Base-by-base conservation (phyloP, 1,140 invertebrate species). In the Macrobrachium rosenbergii region DNA sequence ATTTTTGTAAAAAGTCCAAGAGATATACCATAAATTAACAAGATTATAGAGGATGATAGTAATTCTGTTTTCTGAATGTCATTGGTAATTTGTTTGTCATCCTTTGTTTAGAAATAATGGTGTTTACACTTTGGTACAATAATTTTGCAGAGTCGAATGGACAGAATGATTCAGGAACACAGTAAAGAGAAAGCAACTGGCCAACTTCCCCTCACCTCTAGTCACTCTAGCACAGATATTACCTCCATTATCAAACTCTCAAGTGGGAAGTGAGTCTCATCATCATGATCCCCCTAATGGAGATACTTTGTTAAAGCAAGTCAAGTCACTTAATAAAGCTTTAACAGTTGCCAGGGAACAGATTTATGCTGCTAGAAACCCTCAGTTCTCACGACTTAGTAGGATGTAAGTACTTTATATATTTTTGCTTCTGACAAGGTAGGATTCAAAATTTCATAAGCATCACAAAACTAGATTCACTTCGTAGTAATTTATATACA, bases 361-460 rank as follows among this genome's bases (percentile, higher is more conserved):
- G 28, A 76, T 86, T 5, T 17, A 16, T 5, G 80, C 77, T n/a
- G 58, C 78, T 19, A 86, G 58, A 43, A 86, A 79, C 64, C 83
- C 83, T 72, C 83, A 86, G 76, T 86, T 86, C 43, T 86, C 83
- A 58, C 23, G 63, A 7, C 83, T 86, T 0, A 80, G 28, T 21
- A 78, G 78, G 69, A 86, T 80, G 83, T 80, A 73, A 21, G 21
- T 63, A n/a, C 59, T 52, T 17, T 72, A n/a, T 17, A 37, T 12
- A 37, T 72, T 11, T 72, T 72, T 72, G 67, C 37, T 64, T 64
- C 8, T 5, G 5, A 10, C 8, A 21, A 10, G n/a, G 16, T 21
- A 28, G 64, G 64, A 69, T 16, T 69, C 2, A 8, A 21, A 10
- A 11, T n/a, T 69, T 10, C 8, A 5, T 10, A n/a, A 69, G 64